Evolutionary conservation across 2,113 vertebrate genomes (phyloP).

Genomic region (Notarius quadriscutis): DNA sequence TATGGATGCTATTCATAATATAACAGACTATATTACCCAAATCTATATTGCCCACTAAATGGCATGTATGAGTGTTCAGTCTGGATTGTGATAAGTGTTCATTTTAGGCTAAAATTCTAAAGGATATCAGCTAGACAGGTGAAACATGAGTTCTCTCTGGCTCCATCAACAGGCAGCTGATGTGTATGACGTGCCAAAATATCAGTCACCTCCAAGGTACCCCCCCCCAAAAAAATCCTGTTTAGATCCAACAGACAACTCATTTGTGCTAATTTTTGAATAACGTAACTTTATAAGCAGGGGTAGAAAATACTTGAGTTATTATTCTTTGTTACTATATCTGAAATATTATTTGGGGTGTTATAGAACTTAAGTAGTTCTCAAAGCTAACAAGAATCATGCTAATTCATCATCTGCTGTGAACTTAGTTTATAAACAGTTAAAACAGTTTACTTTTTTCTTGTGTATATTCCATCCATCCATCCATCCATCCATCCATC

Average conservation of each 20-base stretch:
- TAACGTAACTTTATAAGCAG: neutral
- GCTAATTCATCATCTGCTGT: neutral
- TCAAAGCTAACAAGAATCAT: neutral
- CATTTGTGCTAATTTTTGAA: constrained; percentile 13
- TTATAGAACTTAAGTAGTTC: neutral
- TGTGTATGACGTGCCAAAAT: constrained; percentile 19
- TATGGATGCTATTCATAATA: neutral
- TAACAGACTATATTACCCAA: neutral
- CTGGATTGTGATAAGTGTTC: neutral
- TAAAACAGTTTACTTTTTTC: neutral
- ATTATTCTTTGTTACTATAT: neutral
- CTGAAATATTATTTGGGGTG: neutral
- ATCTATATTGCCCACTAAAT: neutral
- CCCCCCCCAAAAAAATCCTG: neutral
- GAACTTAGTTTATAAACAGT: neutral
- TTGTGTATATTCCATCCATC: no score
- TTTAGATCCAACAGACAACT: constrained; percentile 3
- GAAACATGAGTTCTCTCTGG: constrained; percentile 43
- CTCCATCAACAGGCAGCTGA: constrained; percentile 46
- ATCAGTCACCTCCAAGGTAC: constrained; percentile 21
- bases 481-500: no score
- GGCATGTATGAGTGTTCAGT: neutral
- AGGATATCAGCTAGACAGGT: constrained; percentile 14
- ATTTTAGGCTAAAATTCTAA: constrained; percentile 1
- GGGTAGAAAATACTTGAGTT: neutral